Base-by-base conservation (phyloP, 2,888 invertebrate genomes). In the Drosophila flavopinicola region DNA sequence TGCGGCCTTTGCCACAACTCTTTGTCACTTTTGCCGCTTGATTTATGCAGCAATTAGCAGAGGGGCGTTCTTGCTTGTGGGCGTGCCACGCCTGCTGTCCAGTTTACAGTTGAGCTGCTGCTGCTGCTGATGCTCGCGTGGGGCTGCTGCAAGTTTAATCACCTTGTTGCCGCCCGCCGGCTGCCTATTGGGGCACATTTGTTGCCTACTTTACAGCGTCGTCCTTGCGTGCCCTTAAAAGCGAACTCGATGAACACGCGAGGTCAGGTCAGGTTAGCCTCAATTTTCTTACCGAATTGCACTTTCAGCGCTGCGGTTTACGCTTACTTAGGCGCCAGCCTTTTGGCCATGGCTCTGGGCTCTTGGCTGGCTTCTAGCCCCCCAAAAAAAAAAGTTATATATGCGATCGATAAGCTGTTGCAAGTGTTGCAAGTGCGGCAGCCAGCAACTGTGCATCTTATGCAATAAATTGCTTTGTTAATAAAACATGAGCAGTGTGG, bases 401-500 rank as follows among this genome's bases (percentile, higher is more conserved):
- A n/a, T 20, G 23, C 61, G 53, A 76, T 77, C 77, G 63, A 77
- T 73, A 64, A 49, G 44, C 42, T 57, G 60, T 60, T 29, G 68
- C 58, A 45, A 48, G 33, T 57, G 60, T 60, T 29, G 68, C 58
- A 45, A 48, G 33, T 25, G 53, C 35, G 41, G 42, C 49, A 35
- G 77, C 65, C 45, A 38, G 78, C 64, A 59, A 61, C 63, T 67
- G 58, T 54, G 60, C 54, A 82, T 78, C 78, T 72, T 67, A 82
- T 80, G 85, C 85, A 65, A 73, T 75, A 83, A 85, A 80, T 85
- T 80, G 85, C 76, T 66, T 68, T 83, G 83, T 85, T 85, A 80
- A 80, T 80, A 80, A 85, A 82, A 75, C 67, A 80, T 76, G 66
- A 83, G 72, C 67, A 53, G 61, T 41, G 73, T 54, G 59, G 27